Evolutionary conservation across 1,140 invertebrate genomes (phyloP).

Genomic region (Euura saliciscinereae): DNA sequence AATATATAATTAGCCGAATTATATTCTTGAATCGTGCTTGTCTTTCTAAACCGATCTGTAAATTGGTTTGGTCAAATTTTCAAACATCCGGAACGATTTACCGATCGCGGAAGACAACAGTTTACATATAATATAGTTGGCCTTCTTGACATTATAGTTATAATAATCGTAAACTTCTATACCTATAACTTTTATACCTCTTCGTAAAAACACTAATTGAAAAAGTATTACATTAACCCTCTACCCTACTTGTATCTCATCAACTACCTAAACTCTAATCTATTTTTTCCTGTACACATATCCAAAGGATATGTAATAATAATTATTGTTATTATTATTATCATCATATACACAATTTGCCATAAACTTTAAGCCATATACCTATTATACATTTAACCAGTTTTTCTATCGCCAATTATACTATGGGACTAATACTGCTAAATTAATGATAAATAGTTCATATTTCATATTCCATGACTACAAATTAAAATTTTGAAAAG

Average conservation of each 20-base stretch:
- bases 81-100: background rate
- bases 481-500: background rate
- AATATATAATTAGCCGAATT: background rate
- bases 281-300: constrained; percentile 26
- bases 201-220: constrained; percentile 28
- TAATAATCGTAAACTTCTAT: constrained; percentile 19
- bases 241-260: constrained; percentile 14
- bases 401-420: constrained; percentile 38
- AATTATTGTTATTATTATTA: constrained; percentile 32
- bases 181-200: constrained; percentile 47
- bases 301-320: constrained; percentile 39
- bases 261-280: constrained; percentile 25
- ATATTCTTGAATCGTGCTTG: background rate
- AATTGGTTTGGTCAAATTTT: background rate
- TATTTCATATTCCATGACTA: background rate
- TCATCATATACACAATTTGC: background rate
- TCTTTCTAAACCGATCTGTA: background rate
- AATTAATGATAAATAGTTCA: constrained; percentile 18
- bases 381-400: constrained; percentile 32
- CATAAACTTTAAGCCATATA: constrained; percentile 8
- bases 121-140: constrained; percentile 30
- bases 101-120: background rate
- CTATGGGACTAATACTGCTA: constrained; percentile 43
- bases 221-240: constrained; percentile 24
- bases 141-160: constrained; percentile 38